Evolutionary conservation across 2,797 vertebrate species (phyloP).

Genomic region (Picus viridis): DNA sequence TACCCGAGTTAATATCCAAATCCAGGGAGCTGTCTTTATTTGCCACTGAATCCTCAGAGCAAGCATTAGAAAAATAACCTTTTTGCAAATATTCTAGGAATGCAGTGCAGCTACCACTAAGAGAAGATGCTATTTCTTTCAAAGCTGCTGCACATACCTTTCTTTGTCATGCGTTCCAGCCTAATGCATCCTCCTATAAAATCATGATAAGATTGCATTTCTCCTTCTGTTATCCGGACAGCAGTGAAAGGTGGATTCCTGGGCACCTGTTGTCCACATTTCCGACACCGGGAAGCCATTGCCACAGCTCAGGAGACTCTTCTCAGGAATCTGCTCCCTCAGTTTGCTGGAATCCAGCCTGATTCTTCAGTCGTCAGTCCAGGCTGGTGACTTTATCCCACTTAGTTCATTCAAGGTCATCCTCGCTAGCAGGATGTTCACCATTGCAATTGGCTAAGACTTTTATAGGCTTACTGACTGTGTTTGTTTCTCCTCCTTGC

Average conservation of each 20-base stretch:
- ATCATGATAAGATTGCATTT: slow-evolving; percentile 89
- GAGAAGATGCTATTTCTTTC: not conserved
- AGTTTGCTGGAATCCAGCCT: slow-evolving; percentile 38
- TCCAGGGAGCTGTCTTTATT: not conserved
- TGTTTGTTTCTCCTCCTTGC: slow-evolving; percentile 55
- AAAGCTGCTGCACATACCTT: slow-evolving; percentile 78
- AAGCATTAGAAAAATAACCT: slow-evolving; percentile 6
- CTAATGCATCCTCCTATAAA: slow-evolving; percentile 84
- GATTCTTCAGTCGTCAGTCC: slow-evolving; percentile 62
- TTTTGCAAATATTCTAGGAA: not conserved
- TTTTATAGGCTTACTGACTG: slow-evolving; percentile 73
- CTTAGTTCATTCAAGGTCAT: slow-evolving; percentile 79
- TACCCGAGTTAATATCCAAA: not conserved
- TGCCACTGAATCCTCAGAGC: not conserved
- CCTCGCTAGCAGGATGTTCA: slow-evolving; percentile 56
- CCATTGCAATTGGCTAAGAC: slow-evolving; percentile 69
- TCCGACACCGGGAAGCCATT: slow-evolving; percentile 73
- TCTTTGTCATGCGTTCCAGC: slow-evolving; percentile 68
- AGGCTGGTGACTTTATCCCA: slow-evolving; percentile 76
- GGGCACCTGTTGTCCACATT: slow-evolving; percentile 76
- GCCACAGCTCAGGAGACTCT: slow-evolving; percentile 39
- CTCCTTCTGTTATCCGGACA: slow-evolving; percentile 86
- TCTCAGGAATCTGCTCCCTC: not conserved
- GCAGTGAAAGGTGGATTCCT: slow-evolving; percentile 75
- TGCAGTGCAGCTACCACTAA: not conserved